phyloP scores from a whole-genome alignment of 2,888 invertebrate genomes.

The Caenorhabditis virilis region DNA sequence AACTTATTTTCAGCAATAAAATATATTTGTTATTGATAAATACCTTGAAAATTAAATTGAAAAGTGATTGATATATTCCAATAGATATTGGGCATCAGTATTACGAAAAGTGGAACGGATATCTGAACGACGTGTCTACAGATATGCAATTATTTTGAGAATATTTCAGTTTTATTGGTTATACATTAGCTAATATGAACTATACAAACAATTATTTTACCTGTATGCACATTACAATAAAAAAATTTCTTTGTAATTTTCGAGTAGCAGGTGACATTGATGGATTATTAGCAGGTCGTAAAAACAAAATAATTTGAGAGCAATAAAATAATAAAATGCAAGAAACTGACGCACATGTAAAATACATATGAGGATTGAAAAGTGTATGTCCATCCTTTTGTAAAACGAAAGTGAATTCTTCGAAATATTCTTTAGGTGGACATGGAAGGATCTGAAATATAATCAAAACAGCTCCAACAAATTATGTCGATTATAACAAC shows the following conservation, averaged over 20 bases:
- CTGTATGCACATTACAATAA: slow-evolving; percentile 11
- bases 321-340: slow-evolving; percentile 3
- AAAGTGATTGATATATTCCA: slow-evolving; percentile 23
- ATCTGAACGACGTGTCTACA: no score
- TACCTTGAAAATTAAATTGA: slow-evolving; percentile 14
- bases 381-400: slow-evolving; percentile 15
- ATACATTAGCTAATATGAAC: no score
- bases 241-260: slow-evolving; percentile 12
- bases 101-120: slow-evolving; percentile 10
- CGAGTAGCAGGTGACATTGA: slow-evolving; percentile 10
- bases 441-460: slow-evolving; percentile 13
- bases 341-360: slow-evolving; percentile 5
- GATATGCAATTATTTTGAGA: no score
- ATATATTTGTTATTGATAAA: no score
- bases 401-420: neutral
- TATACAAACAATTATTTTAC: no score
- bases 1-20: neutral
- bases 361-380: slow-evolving; percentile 30
- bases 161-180: no score
- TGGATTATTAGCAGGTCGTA: slow-evolving; percentile 10
- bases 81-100: slow-evolving; percentile 15
- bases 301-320: slow-evolving; percentile 7
- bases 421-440: slow-evolving; percentile 9
- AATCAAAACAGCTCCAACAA: no score
- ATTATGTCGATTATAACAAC: no score